Conservation (phyloP, 2,113 vertebrate species). For the Delphinus delphis region DNA sequence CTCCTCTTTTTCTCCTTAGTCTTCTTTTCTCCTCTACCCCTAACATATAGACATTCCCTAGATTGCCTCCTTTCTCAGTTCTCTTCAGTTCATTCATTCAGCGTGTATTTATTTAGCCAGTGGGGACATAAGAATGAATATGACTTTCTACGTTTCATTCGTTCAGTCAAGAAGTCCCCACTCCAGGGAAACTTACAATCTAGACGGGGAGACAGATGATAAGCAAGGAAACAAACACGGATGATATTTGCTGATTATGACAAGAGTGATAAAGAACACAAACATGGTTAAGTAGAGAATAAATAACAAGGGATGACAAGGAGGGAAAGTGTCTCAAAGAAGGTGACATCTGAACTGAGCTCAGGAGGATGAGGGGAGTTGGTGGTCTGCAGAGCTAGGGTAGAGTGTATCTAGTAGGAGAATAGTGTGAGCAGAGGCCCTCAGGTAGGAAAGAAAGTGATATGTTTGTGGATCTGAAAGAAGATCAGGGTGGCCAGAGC, state of each 20-base stretch:
- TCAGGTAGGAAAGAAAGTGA: neutral
- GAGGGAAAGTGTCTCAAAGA: neutral
- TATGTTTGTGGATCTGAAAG: neutral
- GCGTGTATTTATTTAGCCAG: neutral
- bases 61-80: neutral
- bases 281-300: neutral
- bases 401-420: neutral
- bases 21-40: neutral
- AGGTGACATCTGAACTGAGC: neutral
- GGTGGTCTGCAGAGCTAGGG: neutral
- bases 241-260: neutral
- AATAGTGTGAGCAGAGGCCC: neutral
- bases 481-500: neutral
- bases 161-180: neutral
- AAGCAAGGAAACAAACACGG: neutral
- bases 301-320: neutral
- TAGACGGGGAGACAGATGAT: neutral
- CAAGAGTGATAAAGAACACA: neutral
- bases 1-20: neutral
- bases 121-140: neutral
- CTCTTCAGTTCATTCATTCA: neutral
- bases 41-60: neutral
- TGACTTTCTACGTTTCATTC: neutral
- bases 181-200: neutral
- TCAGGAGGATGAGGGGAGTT: neutral